Evolutionary conservation across 2,797 vertebrate species (phyloP), one percentile per base, ranked within the genome.

Genomic region (Acanthiza pusilla): DNA sequence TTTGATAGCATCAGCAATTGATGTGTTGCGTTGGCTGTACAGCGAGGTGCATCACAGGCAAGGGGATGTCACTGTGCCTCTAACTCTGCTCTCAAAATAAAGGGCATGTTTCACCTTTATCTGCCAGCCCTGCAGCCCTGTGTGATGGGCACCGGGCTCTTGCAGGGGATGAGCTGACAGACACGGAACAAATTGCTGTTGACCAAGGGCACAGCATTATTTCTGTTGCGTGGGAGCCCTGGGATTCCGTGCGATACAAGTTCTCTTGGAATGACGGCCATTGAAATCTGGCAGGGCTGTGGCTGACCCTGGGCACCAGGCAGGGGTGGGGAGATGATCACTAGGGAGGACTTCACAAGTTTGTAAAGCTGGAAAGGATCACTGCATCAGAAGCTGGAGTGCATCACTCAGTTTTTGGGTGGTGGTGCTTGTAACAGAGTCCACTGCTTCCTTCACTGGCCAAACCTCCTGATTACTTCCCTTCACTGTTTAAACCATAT

Each of bases 1-100:
- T 95, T 74, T 90, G 96, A 94, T 95, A 94, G 79, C 91, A 94
- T 94, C 96, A 89, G 94, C 96, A 94, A 81, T 30, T 79, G 91
- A 85, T 90, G 95, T 26, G 80, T 51, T 67, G 89, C 11, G 9
- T 78, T 81, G 25, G 63, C 93, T 16, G 77, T 71, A 51, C 74
- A 36, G 51, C 32, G 27, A 81, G 88, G 88, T 22, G 89, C 58
- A n/a, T 66, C 48, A 15, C 30, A 50, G 85, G 89, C 71, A 40
- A 4, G 63, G 80, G 76, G 73, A 45, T 76, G 79, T 67, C 78
- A 48, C 73, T 85, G 23, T 32, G 70, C 7, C 85, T 66, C 67
- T 3, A 8, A 9, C 30, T 32, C 68, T 75, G 82, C 73, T 68
- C 21, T 21, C 17, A 36, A 40, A 74, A 40, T 23, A 27, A 48